phyloP scores from a whole-genome alignment of 1,140 invertebrate species.

The Littorina saxatilis region DNA sequence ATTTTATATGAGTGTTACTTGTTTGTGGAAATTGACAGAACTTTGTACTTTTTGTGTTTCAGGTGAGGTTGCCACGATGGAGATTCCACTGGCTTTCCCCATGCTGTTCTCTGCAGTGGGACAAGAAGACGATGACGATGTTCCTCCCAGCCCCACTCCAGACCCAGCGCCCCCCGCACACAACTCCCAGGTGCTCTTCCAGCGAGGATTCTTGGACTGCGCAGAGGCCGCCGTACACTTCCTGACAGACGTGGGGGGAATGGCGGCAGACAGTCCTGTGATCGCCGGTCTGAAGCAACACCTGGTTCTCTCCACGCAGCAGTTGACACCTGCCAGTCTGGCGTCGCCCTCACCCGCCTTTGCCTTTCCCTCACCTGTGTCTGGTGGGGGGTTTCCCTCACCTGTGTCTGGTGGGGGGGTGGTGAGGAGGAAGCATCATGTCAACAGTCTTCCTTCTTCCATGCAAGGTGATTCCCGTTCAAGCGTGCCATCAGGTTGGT shows the following conservation, averaged over 20 bases:
- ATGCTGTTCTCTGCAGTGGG: neutral
- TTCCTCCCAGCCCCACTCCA: conserved; percentile 12
- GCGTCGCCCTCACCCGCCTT: neutral
- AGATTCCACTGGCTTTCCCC: neutral
- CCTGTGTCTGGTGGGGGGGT: too few species aligned
- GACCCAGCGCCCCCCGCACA: neutral
- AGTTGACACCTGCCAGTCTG: neutral
- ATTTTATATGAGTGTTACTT: too few species aligned
- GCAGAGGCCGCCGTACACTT: conserved; percentile 74
- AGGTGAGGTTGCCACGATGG: conserved; percentile 20
- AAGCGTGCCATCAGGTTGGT: neutral
- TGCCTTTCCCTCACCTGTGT: too few species aligned
- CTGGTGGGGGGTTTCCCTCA: too few species aligned
- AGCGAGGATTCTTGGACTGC: conserved; percentile 73
- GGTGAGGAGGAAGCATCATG: too few species aligned
- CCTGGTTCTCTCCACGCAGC: conserved; percentile 41
- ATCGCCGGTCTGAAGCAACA: conserved; percentile 71
- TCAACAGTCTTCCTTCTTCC: too few species aligned
- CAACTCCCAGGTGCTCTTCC: neutral
- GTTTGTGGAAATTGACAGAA: too few species aligned
- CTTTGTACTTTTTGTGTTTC: neutral
- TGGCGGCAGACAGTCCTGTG: conserved; percentile 71
- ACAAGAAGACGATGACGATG: neutral
- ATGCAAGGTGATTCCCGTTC: neutral
- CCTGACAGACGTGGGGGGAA: conserved; percentile 73